These are phyloP conservation scores for Ascidia mentula DNA, from an alignment of 23 tunicate genomes.

Conservation along the genomic window DNA sequence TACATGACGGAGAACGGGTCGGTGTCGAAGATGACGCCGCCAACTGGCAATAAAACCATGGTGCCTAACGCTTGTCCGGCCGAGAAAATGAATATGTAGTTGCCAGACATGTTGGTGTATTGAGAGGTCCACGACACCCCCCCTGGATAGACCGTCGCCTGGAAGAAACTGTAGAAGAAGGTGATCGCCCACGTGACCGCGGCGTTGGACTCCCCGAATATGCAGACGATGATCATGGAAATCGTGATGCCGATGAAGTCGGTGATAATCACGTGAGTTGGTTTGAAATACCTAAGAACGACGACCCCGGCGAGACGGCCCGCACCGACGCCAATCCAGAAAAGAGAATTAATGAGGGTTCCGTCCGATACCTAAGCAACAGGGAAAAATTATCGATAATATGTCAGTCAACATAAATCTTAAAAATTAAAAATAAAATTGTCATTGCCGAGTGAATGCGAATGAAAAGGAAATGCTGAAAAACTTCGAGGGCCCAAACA, in stretches of 20 bases:
- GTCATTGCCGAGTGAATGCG: no score
- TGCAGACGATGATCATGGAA: constrained; percentile 66
- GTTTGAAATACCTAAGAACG: constrained; percentile 41
- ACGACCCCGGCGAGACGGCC: constrained; percentile 80
- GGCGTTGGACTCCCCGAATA: constrained; percentile 54
- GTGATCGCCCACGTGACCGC: constrained; percentile 85
- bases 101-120: constrained; percentile 95
- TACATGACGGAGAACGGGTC: constrained; percentile 93
- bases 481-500: no score
- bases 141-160: constrained; percentile 83
- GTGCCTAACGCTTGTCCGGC: constrained; percentile 93
- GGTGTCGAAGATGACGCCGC: constrained; percentile 71
- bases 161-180: constrained; percentile 80
- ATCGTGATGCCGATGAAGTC: constrained; percentile 74
- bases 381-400: neutral
- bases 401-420: no score
- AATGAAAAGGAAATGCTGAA: no score
- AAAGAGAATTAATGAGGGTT: constrained; percentile 80
- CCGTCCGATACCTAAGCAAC: constrained; percentile 38
- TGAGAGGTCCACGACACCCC: constrained; percentile 94
- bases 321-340: constrained; percentile 90
- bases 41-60: constrained; percentile 81
- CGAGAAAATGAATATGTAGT: constrained; percentile 88
- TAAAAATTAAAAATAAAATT: no score
- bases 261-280: constrained; percentile 49